phyloP scores from a whole-genome alignment of 1,140 invertebrate genomes.

The Zaprionus capensis region DNA sequence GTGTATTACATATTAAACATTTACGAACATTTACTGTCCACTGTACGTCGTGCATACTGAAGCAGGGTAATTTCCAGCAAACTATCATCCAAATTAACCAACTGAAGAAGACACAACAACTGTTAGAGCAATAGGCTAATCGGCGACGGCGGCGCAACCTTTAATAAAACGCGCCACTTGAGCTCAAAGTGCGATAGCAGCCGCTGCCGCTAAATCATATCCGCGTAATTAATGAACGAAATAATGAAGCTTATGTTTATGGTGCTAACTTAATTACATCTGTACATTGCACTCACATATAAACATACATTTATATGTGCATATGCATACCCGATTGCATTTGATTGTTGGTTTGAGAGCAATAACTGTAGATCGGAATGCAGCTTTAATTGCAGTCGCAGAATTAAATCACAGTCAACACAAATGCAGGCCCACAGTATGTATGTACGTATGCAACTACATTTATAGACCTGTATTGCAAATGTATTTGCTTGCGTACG shows the following conservation, averaged over 20 bases:
- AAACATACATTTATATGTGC: too few species aligned
- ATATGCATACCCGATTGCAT: neutral
- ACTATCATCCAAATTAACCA: constrained; percentile 38
- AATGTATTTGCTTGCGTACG: neutral
- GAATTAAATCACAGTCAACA: constrained; percentile 42
- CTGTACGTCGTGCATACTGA: too few species aligned
- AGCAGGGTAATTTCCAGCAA: neutral
- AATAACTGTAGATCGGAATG: constrained; percentile 14
- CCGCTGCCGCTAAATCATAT: constrained; percentile 33
- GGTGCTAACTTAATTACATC: too few species aligned
- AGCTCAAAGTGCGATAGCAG: constrained; percentile 46
- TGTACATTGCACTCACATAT: too few species aligned
- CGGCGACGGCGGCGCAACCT: constrained; percentile 36
- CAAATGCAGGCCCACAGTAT: neutral
- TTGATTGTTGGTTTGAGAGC: neutral
- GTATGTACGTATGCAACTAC: neutral
- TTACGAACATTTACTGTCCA: too few species aligned
- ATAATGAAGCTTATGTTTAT: constrained; percentile 5
- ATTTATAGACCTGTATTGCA: neutral
- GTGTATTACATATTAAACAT: too few species aligned
- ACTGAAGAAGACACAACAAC: constrained; percentile 26
- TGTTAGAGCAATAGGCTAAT: constrained; percentile 41
- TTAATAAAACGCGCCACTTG: constrained; percentile 72
- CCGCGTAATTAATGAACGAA: constrained; percentile 51
- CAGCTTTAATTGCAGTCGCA: constrained; percentile 31